Conservation (phyloP, 2,888 invertebrate species). For the Norana najaformis region DNA sequence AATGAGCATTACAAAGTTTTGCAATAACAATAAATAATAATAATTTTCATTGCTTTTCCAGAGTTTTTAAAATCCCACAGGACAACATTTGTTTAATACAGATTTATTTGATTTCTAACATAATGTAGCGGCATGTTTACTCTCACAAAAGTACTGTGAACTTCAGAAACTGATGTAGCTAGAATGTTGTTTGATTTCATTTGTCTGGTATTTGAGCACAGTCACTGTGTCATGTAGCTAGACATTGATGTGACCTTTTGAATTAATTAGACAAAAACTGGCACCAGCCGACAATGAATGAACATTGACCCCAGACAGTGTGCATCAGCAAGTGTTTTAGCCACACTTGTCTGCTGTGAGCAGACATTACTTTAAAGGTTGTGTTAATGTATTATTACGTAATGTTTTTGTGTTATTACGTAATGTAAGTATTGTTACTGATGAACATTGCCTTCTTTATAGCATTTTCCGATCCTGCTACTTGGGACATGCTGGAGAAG, state of each 20-base stretch:
- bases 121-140: background rate
- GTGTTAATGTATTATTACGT: background rate
- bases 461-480: slow-evolving; percentile 60
- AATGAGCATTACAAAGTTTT: background rate
- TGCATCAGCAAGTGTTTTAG: too few species aligned
- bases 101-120: background rate
- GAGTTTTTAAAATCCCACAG: background rate
- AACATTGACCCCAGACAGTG: background rate
- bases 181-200: background rate
- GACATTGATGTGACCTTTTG: background rate
- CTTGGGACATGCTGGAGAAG: slow-evolving; percentile 60
- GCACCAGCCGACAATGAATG: background rate
- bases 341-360: background rate
- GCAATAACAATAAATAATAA: background rate
- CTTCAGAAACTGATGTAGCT: background rate
- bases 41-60: background rate
- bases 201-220: too few species aligned
- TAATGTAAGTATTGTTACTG: background rate
- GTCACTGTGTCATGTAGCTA: background rate
- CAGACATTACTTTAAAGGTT: background rate
- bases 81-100: background rate
- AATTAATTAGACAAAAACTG: background rate
- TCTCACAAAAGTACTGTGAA: background rate
- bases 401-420: too few species aligned
- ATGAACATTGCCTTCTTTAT: slow-evolving; percentile 18